These are phyloP conservation scores for Anser cygnoides DNA, from an alignment of 2,113 vertebrate genomes.

Conservation along the genomic window DNA sequence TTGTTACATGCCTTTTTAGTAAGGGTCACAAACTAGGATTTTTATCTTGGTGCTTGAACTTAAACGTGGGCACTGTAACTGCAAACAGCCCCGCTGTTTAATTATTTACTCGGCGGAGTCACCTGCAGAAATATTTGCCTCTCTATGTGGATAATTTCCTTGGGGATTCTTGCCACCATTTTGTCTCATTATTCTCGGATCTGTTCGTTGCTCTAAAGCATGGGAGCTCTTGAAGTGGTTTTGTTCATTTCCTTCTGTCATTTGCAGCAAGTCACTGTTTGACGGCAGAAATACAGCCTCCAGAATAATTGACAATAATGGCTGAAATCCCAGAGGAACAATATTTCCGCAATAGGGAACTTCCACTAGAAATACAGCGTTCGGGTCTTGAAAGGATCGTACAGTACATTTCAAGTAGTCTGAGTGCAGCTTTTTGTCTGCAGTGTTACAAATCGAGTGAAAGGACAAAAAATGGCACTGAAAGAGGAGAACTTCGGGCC, in stretches of 20 bases:
- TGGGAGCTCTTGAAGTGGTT: constrained; percentile 16
- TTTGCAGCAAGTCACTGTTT: constrained; percentile 20
- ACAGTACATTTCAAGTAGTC: background rate
- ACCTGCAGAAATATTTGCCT: background rate
- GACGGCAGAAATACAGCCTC: background rate
- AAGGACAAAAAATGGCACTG: background rate
- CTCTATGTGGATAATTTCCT: background rate
- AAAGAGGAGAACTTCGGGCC: background rate
- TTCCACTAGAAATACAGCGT: background rate
- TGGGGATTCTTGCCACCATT: background rate
- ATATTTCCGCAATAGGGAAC: background rate
- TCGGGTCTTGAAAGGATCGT: background rate
- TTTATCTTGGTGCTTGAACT: background rate
- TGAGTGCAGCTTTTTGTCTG: background rate
- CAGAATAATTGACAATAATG: constrained; percentile 21
- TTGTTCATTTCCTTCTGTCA: constrained; percentile 19
- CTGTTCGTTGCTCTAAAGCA: background rate
- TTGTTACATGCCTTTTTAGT: background rate
- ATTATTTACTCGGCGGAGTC: background rate
- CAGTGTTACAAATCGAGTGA: background rate
- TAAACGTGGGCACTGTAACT: background rate
- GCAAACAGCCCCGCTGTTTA: background rate
- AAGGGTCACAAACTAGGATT: background rate
- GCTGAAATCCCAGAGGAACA: background rate
- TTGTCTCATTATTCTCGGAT: background rate